These are phyloP conservation scores for Sphinx pinastri DNA, from an alignment of 2,888 invertebrate species.

Conservation along the genomic window DNA sequence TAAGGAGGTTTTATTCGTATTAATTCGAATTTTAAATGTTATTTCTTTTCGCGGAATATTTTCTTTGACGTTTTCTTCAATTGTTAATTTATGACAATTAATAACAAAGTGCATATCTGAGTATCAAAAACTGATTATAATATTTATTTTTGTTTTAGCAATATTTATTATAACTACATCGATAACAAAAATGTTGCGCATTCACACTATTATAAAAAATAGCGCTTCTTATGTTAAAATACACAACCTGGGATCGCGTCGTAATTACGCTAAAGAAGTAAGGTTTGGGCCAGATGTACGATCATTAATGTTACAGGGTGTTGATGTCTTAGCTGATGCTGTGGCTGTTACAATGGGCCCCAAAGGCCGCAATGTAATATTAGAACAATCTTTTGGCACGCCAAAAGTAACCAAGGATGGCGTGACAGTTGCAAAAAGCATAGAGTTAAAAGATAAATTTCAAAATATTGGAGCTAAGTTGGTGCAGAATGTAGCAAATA, in stretches of 20 bases:
- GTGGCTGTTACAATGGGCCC: slow-evolving; percentile 99
- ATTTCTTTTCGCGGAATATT: not conserved
- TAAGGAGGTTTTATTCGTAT: not conserved
- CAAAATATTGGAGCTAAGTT: slow-evolving; percentile 99
- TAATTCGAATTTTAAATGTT: not conserved
- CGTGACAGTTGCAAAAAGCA: slow-evolving; percentile 98
- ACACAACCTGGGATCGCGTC: slow-evolving; percentile 31
- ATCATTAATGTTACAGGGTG: slow-evolving; percentile 97
- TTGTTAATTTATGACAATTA: slow-evolving; percentile 15
- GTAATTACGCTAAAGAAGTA: slow-evolving; percentile 94
- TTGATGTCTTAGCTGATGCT: slow-evolving; percentile 98
- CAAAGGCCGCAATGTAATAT: slow-evolving; percentile 98
- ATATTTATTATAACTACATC: not conserved
- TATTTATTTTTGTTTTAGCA: no score
- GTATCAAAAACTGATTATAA: no score
- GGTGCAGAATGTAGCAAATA: slow-evolving; percentile 99
- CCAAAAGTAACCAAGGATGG: slow-evolving; percentile 99
- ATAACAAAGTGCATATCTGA: not conserved
- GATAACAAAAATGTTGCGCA: slow-evolving; percentile 1
- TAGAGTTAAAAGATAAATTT: slow-evolving; percentile 98
- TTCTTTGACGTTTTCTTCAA: slow-evolving; percentile 9
- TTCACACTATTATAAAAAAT: not conserved
- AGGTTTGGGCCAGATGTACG: slow-evolving; percentile 98
- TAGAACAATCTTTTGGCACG: slow-evolving; percentile 99
- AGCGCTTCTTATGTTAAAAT: not conserved